A percentile compares a stretch with the other conserved stretches of the same genome.
These are phyloP conservation scores for Musca domestica DNA, from an alignment of 1,140 invertebrate genomes.

Conservation along the genomic window DNA sequence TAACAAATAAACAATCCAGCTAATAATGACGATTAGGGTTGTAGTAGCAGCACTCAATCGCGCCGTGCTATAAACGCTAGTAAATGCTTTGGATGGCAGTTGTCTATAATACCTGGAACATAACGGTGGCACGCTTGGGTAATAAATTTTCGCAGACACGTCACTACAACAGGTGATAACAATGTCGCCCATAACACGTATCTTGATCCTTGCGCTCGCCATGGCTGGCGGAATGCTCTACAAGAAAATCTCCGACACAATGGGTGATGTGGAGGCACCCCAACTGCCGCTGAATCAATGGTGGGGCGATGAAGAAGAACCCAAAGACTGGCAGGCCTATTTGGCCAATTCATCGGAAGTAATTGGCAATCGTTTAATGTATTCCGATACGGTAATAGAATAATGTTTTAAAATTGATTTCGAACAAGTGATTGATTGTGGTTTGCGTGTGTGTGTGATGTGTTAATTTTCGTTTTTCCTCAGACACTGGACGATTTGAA, in stretches of 20 bases:
- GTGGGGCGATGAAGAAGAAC: slow-evolving; percentile 46
- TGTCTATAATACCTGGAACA: slow-evolving; percentile 4
- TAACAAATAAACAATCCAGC: background rate
- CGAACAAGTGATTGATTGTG: background rate
- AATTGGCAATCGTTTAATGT: slow-evolving; percentile 36
- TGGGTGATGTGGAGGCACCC: slow-evolving; percentile 34
- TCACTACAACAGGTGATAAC: background rate
- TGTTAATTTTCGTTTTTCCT: no score
- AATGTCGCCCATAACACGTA: slow-evolving; percentile 32
- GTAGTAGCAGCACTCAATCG: background rate
- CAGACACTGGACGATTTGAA: slow-evolving; percentile 42
- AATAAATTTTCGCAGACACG: no score
- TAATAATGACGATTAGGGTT: slow-evolving; percentile 1
- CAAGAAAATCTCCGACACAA: slow-evolving; percentile 32
- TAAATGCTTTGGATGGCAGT: background rate
- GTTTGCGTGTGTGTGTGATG: no score
- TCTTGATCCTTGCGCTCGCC: slow-evolving; percentile 40
- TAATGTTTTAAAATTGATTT: background rate
- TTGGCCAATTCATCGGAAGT: slow-evolving; percentile 40
- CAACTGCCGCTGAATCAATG: slow-evolving; percentile 38
- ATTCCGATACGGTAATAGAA: slow-evolving; percentile 35
- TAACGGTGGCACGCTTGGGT: background rate
- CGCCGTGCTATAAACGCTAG: background rate
- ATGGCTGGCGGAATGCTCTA: slow-evolving; percentile 38
- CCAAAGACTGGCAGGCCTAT: slow-evolving; percentile 42